Conservation (phyloP, 2,797 vertebrate species). For the Sciurus vulgaris region DNA sequence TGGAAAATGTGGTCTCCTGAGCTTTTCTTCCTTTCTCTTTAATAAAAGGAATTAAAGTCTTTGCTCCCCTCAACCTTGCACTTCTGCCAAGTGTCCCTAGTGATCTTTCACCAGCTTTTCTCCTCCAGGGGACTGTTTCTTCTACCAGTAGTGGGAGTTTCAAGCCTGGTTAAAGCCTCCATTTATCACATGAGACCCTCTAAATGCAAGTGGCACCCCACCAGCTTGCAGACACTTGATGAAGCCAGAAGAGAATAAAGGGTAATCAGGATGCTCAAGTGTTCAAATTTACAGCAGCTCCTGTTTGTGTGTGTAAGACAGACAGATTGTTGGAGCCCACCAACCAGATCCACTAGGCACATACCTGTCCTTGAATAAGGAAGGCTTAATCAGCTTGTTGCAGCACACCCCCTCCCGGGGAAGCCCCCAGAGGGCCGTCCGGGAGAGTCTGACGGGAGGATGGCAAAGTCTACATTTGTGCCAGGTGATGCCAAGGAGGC, state of each 20-base stretch:
- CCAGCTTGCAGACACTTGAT: not conserved
- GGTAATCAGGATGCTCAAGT: too few species aligned
- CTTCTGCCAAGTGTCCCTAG: not conserved
- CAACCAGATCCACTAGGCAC: not conserved
- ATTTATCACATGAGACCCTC: not conserved
- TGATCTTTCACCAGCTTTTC: not conserved
- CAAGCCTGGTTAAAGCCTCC: not conserved
- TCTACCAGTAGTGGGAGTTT: too few species aligned
- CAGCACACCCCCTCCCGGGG: too few species aligned
- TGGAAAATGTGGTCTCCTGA: too few species aligned
- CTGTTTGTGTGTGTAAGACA: too few species aligned
- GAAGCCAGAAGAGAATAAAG: not conserved
- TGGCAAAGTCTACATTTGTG: too few species aligned
- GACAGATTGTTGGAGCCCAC: not conserved
- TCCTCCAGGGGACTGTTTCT: not conserved
- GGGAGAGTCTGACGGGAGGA: not conserved
- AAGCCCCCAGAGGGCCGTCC: not conserved
- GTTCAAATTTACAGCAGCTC: not conserved
- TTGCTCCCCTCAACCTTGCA: not conserved
- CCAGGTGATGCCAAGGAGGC: too few species aligned
- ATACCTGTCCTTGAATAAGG: not conserved
- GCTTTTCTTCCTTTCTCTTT: too few species aligned
- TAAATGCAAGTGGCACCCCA: not conserved
- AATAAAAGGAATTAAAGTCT: not conserved
- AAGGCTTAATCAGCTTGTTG: rapidly evolving